Base-by-base conservation (phyloP, 1,140 invertebrate species). In the Daktulosphaira vitifoliae region DNA sequence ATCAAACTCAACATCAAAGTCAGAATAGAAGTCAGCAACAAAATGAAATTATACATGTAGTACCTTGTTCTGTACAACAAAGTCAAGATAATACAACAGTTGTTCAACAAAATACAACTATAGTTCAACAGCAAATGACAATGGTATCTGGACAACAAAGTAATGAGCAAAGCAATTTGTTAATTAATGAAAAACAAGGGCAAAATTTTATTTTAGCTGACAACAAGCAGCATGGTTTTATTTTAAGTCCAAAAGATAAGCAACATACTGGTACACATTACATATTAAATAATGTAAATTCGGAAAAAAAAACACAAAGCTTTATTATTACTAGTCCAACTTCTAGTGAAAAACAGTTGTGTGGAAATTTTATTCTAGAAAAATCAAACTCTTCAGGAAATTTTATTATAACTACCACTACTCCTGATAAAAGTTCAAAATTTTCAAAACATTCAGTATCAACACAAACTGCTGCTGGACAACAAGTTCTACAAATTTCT, bases 101-200 rank as follows among this genome's bases (percentile, higher is more conserved):
- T 48, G 68, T 72, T 72, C 80, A 86, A 68, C 81, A 84, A 59
- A 86, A 86, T 66, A 85, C 85, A 0, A 87, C 83, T 3, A 82
- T 83, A 26, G 80, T 84, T 3, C 82, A 84, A 68, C 81, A 83
- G 51, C 82, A 83, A 68, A 83, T 82, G 3, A 82, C 81, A 2
- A 84, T 87, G 77, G 81, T 88, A 6, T 84, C 85, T 0, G 86
- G 86, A 69, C 84, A 85, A 71, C 83, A 85, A 44, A 29, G 53
- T 9, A 66, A 62, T 26, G 46, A 42, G 1, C 53, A 67, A 42
- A 46, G 50, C 11, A 52, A 65, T 37, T 54, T 67, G 15, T 42
- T 66, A 8, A 68, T 71, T n/a, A 70, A 68, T 42, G 51, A 64
- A 11, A 66, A 66, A 38, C 70, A 71, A 39, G 67, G 70, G 39